Evolutionary conservation across 2,113 vertebrate species (phyloP), one percentile per base, ranked within the genome.

Genomic region (Coturnix japonica): DNA sequence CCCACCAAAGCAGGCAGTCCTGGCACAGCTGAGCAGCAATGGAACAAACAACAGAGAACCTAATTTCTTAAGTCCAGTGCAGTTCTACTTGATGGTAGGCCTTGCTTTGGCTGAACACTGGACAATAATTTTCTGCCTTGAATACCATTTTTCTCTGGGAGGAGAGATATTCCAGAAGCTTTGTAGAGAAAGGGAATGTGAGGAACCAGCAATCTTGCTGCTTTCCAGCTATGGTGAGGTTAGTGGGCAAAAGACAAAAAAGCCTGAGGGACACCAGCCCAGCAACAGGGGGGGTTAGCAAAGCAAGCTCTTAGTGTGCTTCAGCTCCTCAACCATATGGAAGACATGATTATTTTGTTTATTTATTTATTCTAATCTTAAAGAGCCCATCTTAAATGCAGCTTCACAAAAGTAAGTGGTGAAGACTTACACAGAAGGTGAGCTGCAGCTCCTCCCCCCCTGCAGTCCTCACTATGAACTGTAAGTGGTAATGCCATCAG

Each of bases 251-350:
- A 33, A 18, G 28, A 90, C 15, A 21, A 64, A 19, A 39, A 46
- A 37, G 54, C 51, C 43, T 47, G 61, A 11, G 11, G 35, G 56
- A 35, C 20, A 31, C 41, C 54, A 82, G 26, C 28, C 25, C 43
- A 60, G 54, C 35, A 37, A 13, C 11, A 43, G 1, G 1, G 19
- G 13, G 30, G 22, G 39, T 7, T 1, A 0, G 43, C 33, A 54
- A 49, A 0, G 43, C 33, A 54, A 39, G 67, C 39, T 70, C 30
- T 54, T 33, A 54, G 60, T 0, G 0, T 0, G 1, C 57, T 81
- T 64, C 51, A 66, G 63, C 33, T 80, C 31, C 57, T 66, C 53
- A 22, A 0, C 0, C 15, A 54, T 57, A 75, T 8, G 19, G 57
- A 33, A 65, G 57, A 56, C 20, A 61, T 25, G 25, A 43, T 54